Evolutionary conservation across 35 echinoderm and acorn worm genomes (phyloP), one percentile per base, ranked within the genome.

Genomic region (Stichopus chloronotus): DNA sequence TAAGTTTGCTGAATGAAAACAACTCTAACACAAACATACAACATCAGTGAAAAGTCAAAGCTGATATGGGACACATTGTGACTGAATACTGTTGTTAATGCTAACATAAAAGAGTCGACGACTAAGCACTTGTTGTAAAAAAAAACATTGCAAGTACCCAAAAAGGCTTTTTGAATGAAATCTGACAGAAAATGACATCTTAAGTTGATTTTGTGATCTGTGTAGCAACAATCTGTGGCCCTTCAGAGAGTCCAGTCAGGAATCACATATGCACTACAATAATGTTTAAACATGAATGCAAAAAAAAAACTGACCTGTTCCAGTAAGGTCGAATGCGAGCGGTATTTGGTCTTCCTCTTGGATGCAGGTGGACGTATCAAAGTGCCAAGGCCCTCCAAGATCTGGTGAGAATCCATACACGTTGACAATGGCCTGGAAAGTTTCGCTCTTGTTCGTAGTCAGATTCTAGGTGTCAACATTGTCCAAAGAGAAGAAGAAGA

Each of bases 331-430:
- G n/a, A 85, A 85, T 20, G 82, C 82, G 22, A 85, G 55, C 22
- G 56, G 56, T 17, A 58, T 55, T 16, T 85, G 82, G 6, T 85
- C 57, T n/a, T 85, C 82, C 16, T 85, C 82, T 6, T 58, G 54
- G 24, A 85, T 58, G 55, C 82, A 85, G 57, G 11, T 12, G 9
- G 82, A 85, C 4, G 82, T 85, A 58, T 85, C 82, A 58, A 85
- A 85, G 55, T 85, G 55, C 82, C 82, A 59, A 20, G 82, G 53
- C 9, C 82, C 82, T 21, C 55, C 24, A 7, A 85, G 13, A 4
- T 85, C 55, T n/a, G 56, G 56, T 20, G 19, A 4, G 22, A 74
- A 74, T 14, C 17, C 17, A 20, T 20, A 74, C n/a, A 74, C 6
- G 17, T 74, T 74, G 17, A 74, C 6, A 16, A 74, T 74, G 17